phyloP scores from a whole-genome alignment of 2,888 invertebrate genomes.

The Sturmia bella region DNA sequence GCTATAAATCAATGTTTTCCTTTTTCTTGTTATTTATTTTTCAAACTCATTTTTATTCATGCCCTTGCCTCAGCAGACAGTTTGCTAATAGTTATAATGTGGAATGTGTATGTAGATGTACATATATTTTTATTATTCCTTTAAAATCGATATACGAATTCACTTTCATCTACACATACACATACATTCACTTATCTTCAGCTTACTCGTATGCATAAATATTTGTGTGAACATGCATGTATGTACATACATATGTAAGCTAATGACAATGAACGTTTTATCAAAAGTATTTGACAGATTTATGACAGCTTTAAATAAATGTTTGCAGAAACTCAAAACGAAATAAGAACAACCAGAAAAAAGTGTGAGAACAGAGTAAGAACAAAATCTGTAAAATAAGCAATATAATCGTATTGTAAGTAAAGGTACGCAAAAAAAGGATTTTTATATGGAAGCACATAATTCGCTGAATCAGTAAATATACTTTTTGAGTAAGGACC shows the following conservation, averaged over 20 bases:
- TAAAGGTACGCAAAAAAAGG: too few relatives aligned
- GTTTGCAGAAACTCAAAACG: slow-evolving; percentile 66
- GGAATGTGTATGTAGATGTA: background rate
- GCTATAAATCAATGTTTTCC: slow-evolving; percentile 55
- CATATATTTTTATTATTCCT: background rate
- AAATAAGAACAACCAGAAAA: slow-evolving; percentile 10
- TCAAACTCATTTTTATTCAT: background rate
- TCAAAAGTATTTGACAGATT: slow-evolving; percentile 79
- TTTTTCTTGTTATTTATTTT: slow-evolving; percentile 19
- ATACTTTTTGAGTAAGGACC: too few relatives aligned
- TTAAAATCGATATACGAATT: background rate
- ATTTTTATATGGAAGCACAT: too few relatives aligned
- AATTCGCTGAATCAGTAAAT: too few relatives aligned
- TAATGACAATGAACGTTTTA: slow-evolving; percentile 75
- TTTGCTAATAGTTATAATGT: slow-evolving; percentile 29
- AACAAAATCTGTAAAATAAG: slow-evolving; percentile 1
- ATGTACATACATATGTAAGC: slow-evolving; percentile 43
- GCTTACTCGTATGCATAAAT: background rate
- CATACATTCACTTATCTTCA: background rate
- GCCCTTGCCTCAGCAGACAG: background rate
- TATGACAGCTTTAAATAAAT: slow-evolving; percentile 80
- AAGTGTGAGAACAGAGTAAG: background rate
- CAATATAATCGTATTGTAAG: background rate
- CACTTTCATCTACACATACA: too few relatives aligned
- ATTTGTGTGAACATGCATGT: slow-evolving; percentile 1